phyloP scores from a whole-genome alignment of 2,888 invertebrate genomes.

The Boloria euphrosyne region DNA sequence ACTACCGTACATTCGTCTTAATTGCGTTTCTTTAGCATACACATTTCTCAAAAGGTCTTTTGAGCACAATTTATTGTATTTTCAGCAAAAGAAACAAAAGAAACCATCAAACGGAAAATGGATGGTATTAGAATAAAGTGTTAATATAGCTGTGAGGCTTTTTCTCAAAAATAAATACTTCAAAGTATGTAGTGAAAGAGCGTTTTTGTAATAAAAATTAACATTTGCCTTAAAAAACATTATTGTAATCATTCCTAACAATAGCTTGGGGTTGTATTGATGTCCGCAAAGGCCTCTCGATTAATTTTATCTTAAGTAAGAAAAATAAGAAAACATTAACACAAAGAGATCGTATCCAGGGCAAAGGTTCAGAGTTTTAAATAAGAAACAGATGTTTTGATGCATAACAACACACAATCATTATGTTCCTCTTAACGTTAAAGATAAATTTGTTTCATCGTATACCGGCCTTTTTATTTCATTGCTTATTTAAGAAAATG shows the following conservation, averaged over 20 bases:
- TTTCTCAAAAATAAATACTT: constrained; percentile 54
- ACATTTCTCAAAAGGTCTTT: constrained; percentile 18
- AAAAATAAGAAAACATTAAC: constrained; percentile 54
- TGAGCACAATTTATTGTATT: constrained; percentile 8
- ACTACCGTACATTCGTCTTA: constrained; percentile 64
- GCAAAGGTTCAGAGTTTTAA: constrained; percentile 58
- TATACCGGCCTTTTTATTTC: constrained; percentile 23
- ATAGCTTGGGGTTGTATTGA: constrained; percentile 74
- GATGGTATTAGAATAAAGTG: constrained; percentile 31
- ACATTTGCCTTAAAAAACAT: constrained; percentile 74
- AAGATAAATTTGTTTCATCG: constrained; percentile 34
- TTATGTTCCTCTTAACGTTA: constrained; percentile 33
- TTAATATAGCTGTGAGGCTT: constrained; percentile 33
- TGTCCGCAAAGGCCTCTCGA: constrained; percentile 72
- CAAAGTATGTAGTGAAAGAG: constrained; percentile 55
- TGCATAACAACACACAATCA: constrained; percentile 42
- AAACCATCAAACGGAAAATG: constrained; percentile 22
- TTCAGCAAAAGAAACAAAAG: constrained; percentile 15
- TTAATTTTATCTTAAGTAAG: constrained; percentile 73
- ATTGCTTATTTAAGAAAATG: constrained; percentile 29
- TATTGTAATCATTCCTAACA: constrained; percentile 75
- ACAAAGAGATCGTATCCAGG: constrained; percentile 53
- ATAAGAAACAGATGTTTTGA: constrained; percentile 56
- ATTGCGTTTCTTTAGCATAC: constrained; percentile 59
- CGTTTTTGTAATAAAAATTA: constrained; percentile 74